Evolutionary conservation across 2,113 vertebrate genomes (phyloP), one percentile per base, ranked within the genome.

Genomic region (Atrichornis clamosus): DNA sequence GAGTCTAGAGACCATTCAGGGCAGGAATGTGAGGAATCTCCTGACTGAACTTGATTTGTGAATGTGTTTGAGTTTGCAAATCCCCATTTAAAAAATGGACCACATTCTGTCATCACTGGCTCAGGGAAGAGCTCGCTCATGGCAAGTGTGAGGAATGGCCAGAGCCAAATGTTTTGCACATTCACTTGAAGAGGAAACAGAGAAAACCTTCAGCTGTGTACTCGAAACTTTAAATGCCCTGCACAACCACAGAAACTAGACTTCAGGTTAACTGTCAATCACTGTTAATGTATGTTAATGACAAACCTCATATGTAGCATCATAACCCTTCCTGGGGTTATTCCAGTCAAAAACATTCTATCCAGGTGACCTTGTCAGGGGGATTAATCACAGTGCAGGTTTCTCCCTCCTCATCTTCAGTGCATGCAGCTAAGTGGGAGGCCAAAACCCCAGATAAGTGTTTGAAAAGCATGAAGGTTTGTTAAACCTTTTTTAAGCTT

Each of bases 21-120:
- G 33, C 52, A 88, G 50, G 82, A 93, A 93, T 77, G 90, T 78
- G 60, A 81, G 33, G 85, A 93, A 95, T 88, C 82, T 89, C 55
- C 67, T 59, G 39, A 63, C 35, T 90, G 56, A 83, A 88, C 49
- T 37, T 94, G 52, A 93, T 96, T 67, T 81, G 82, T 85, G 74
- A 80, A 63, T 80, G 41, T 63, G 39, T 91, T 85, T 80, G 42
- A 74, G 50, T 90, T 90, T 86, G 47, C 55, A 90, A 95, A 91
- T 86, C 84, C 55, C 35, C 67, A 11, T 19, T 73, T 83, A 59
- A 90, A 90, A 94, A 85, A 89, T 59, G 67, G 89, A 47, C 78
- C 32, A 56, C 42, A 33, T 83, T 91, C 88, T 94, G 73, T 77
- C 75, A 84, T 67, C 78, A 37, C 28, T 55, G 85, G 77, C 59